phyloP scores from a whole-genome alignment of 2,113 vertebrate species.

The Bucco capensis region DNA sequence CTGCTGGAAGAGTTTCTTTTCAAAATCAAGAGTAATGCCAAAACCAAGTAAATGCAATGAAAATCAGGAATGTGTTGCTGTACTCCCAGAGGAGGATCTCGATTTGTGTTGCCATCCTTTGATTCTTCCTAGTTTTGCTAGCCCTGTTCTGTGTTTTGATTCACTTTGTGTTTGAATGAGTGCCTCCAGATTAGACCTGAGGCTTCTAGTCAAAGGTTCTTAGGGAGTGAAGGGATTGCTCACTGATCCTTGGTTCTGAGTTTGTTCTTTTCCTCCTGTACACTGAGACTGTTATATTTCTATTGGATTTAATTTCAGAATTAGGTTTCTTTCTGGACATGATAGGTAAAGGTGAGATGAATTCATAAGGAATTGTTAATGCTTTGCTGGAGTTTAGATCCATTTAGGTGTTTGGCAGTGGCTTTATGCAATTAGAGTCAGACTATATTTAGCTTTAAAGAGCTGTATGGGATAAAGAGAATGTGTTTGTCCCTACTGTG shows the following conservation, averaged over 20 bases:
- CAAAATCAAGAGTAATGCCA: neutral
- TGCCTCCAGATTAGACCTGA: neutral
- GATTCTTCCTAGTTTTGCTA: neutral
- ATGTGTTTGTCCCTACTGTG: neutral
- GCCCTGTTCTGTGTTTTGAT: neutral
- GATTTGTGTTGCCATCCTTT: neutral
- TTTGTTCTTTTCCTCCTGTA: neutral
- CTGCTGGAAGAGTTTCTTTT: neutral
- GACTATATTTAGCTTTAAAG: neutral
- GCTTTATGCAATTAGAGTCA: neutral
- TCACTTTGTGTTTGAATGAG: neutral
- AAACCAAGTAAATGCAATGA: neutral
- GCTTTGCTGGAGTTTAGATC: neutral
- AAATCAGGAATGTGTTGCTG: neutral
- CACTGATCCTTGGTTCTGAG: neutral
- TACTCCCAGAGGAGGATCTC: neutral
- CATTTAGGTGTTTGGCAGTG: neutral
- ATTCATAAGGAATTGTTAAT: neutral
- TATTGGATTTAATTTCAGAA: neutral
- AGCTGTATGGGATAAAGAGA: neutral
- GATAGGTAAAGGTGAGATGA: neutral
- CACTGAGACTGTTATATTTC: neutral
- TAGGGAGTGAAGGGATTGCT: neutral
- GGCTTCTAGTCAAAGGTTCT: neutral
- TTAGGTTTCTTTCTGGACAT: neutral